Evolutionary conservation across 2,113 vertebrate genomes (phyloP), one percentile per base, ranked within the genome.

Genomic region (Cinclus cinclus): DNA sequence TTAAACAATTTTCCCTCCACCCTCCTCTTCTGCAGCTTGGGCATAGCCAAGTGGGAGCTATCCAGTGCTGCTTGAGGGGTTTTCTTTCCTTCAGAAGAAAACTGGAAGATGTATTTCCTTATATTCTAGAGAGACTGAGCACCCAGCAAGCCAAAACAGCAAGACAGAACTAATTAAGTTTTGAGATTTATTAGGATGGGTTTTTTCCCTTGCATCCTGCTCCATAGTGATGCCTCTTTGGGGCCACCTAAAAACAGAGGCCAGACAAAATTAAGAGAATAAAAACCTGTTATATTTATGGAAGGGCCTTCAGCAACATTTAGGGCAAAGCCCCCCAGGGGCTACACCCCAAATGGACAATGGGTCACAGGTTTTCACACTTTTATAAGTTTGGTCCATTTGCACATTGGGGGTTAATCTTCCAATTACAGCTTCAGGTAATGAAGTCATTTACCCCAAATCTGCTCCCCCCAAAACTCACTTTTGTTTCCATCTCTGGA

Each of bases 191-290:
- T 18, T 30, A 67, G 27, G 33, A 23, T 47, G 28, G 25, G 11
- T 0, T 58, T 90, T 88, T 74, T 41, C 1, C 21, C 71, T 94
- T 58, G 11, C 65, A 39, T 33, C 39, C 37, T 70, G 42, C 17
- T 35, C 8, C 0, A 0, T 31, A 10, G 2, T 15, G 33, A 23
- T 65, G 39, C 15, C 25, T 46, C 35, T 64, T 35, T 2, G 4
- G 30, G 6, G 0, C 46, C 63, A 50, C 35, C 30, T 41, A 27
- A 50, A 63, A 63, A 6, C 46, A 77, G 22, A 77, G 13, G 6
- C 7, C 46, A 62, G 28, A 39, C 4, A 6, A 4, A 2, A 27
- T 33, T 2, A 50, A 50, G 28, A 3, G 2, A 76, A 62, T 76
- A 33, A 62, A 49, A 49, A 62, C 44, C 20, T 24, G 56, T 4